phyloP scores from a whole-genome alignment of 2,113 vertebrate genomes.

The Pygoscelis adeliae region DNA sequence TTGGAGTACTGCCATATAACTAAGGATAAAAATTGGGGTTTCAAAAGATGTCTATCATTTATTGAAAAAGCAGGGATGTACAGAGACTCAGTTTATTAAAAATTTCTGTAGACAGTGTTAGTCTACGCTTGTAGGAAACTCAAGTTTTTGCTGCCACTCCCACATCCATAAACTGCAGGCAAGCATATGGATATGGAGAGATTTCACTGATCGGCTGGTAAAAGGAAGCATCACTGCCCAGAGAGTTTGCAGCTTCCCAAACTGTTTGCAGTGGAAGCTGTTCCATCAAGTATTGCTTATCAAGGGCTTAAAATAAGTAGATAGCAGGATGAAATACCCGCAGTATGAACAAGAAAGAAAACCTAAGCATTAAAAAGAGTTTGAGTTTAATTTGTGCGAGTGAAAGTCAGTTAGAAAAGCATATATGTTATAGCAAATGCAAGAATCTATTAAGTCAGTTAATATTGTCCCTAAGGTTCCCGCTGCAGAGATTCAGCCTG shows the following conservation, averaged over 20 bases:
- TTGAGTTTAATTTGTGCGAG: background rate
- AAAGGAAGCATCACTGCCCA: background rate
- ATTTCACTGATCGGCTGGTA: background rate
- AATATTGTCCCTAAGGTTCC: background rate
- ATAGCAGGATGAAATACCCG: background rate
- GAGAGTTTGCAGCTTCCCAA: background rate
- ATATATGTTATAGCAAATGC: background rate
- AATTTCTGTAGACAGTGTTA: slow-evolving; percentile 14
- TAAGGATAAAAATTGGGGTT: slow-evolving; percentile 29
- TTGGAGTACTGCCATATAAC: background rate
- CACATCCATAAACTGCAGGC: background rate
- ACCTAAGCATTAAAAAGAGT: background rate
- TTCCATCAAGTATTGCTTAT: background rate
- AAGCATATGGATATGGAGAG: background rate
- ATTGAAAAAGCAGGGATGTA: slow-evolving; percentile 16
- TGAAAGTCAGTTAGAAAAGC: background rate
- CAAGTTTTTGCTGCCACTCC: slow-evolving; percentile 15
- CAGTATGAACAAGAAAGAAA: background rate
- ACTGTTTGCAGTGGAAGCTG: background rate
- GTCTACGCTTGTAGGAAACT: background rate
- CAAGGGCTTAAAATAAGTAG: background rate
- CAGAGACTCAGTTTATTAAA: slow-evolving; percentile 21
- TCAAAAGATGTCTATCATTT: slow-evolving; percentile 57
- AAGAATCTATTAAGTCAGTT: slow-evolving; percentile 4
- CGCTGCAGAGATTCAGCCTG: background rate